Evolutionary conservation across 2,888 invertebrate species (phyloP).

Genomic region (Danaus chrysippus): DNA sequence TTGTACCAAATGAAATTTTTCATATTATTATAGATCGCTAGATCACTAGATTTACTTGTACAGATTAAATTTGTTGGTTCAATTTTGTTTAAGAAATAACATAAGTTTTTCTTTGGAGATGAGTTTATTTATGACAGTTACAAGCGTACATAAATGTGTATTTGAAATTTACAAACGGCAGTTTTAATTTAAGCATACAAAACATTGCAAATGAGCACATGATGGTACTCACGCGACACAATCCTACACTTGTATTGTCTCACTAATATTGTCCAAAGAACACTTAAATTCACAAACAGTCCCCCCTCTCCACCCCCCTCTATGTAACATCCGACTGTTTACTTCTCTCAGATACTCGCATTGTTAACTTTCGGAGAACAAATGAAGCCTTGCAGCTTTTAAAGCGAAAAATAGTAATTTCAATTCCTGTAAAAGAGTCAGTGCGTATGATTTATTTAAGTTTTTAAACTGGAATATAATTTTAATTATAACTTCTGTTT

Average conservation of each 20-base stretch:
- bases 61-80: background rate
- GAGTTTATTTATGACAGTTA: too few relatives aligned
- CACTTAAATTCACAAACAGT: constrained; percentile 37
- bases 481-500: constrained; percentile 1
- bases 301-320: constrained; percentile 15
- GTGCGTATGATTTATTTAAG: background rate
- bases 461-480: background rate
- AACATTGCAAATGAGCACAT: constrained; percentile 18
- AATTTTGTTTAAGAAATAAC: constrained; percentile 25
- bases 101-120: constrained; percentile 23
- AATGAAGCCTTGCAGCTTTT: constrained; percentile 25
- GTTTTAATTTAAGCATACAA: constrained; percentile 15
- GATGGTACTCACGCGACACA: constrained; percentile 20
- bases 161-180: background rate
- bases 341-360: constrained; percentile 36
- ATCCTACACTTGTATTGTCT: constrained; percentile 27
- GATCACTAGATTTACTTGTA: background rate
- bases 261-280: constrained; percentile 35
- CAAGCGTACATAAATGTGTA: background rate
- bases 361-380: constrained; percentile 29
- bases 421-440: background rate
- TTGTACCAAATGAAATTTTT: background rate
- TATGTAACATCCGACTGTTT: constrained; percentile 26
- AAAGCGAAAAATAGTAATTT: constrained; percentile 23
- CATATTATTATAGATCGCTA: constrained; percentile 1